Evolutionary conservation across 2,797 vertebrate genomes (phyloP).

Genomic region (Sylvia borin): DNA sequence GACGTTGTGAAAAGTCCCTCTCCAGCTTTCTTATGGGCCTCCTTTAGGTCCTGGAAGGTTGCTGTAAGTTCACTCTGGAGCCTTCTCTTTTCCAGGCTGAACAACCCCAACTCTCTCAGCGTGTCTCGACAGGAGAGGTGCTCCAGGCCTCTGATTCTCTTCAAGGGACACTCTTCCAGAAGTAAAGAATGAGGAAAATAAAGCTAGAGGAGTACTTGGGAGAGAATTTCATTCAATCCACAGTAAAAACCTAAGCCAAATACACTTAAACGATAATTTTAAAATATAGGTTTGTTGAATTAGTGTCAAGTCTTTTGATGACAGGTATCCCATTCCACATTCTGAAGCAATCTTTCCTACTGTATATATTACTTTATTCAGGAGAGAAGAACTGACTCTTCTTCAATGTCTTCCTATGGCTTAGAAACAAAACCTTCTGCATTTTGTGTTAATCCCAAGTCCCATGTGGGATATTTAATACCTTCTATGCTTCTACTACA

Average conservation of each 20-base stretch:
- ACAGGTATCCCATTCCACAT: background rate
- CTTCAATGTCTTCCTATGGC: background rate
- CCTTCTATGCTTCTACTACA: background rate
- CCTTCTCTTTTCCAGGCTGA: background rate
- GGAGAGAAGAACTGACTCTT: background rate
- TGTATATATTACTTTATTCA: background rate
- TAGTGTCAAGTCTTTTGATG: background rate
- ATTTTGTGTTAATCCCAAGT: background rate
- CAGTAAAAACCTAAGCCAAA: background rate
- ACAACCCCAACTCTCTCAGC: background rate
- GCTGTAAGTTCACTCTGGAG: background rate
- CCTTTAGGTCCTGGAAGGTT: background rate
- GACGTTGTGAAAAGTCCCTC: background rate
- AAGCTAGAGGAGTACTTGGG: background rate
- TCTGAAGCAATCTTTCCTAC: background rate
- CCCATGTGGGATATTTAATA: background rate
- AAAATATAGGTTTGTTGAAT: background rate
- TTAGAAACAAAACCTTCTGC: background rate
- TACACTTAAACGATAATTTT: background rate
- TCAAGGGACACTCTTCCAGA: background rate
- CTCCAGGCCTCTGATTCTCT: background rate
- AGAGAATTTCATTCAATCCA: background rate
- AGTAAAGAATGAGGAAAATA: background rate
- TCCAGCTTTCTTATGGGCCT: background rate
- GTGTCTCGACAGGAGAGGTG: background rate